Base-by-base conservation (phyloP, 2,797 vertebrate genomes). In the Acestrorhynchus altus region DNA sequence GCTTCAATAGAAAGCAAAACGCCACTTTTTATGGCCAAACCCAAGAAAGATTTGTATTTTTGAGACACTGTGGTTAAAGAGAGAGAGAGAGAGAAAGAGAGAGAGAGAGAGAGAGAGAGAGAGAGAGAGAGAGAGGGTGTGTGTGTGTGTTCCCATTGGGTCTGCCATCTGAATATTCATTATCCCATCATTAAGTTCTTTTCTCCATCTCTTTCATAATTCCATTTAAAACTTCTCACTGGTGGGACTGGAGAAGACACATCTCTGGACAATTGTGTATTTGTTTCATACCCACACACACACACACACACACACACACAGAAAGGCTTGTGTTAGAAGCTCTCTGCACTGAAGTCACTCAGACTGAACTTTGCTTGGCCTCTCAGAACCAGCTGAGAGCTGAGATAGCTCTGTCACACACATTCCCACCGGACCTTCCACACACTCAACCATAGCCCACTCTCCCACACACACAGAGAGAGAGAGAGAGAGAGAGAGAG, bases 131-230 rank as follows among this genome's bases (percentile, higher is more conserved):
- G 42, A 31, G 26, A 9, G n/a, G n/a, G n/a, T n/a, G n/a, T n/a
- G n/a, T n/a, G n/a, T n/a, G n/a, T n/a, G n/a, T n/a, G 8, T 86
- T 91, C 92, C 91, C 92, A 4, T 49, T 8, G 75, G 91, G 90
- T 81, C 60, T 15, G 76, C 81, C 83, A 24, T 85, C 88, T 93
- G 87, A 91, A 93, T 93, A 91, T 92, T 92, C 90, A 93, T 93
- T 81, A 88, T 28, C 18, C 78, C 84, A 66, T 76, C 60, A 67
- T 76, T 65, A 67, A 68, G n/a, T 54, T 72, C 76, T 87, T 81
- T 83, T 74, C 76, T 59, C 65, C 13, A 15, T 72, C 61, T 68
- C 83, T 80, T 79, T 88, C 80, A 86, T 87, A 76, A 88, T 88
- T 89, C 83, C 79, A 76, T 87, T 81, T 87, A 42, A 85, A 89